Conservation (phyloP, 2,888 invertebrate species). For the Heliconius sara region DNA sequence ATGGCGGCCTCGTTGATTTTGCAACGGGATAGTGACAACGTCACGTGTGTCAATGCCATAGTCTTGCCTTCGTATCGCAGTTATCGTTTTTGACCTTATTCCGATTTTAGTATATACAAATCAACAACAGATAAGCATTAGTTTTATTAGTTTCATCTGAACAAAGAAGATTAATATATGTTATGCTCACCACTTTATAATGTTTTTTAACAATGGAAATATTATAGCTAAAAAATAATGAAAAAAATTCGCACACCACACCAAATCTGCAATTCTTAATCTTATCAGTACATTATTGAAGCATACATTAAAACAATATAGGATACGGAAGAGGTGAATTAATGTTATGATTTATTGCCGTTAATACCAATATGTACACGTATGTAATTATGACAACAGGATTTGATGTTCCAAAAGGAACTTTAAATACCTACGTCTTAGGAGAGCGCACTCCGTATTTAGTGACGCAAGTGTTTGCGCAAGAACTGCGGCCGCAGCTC, state of each 20-base stretch:
- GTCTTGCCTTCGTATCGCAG: slow-evolving; percentile 23
- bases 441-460: slow-evolving; percentile 25
- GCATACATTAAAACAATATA: neutral
- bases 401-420: slow-evolving; percentile 19
- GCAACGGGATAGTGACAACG: slow-evolving; percentile 24
- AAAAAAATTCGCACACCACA: slow-evolving; percentile 5
- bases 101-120: slow-evolving; percentile 18
- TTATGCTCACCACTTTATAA: neutral
- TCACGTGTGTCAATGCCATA: slow-evolving; percentile 30
- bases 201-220: neutral
- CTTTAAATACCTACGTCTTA: slow-evolving; percentile 23
- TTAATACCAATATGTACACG: slow-evolving; percentile 3
- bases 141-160: neutral
- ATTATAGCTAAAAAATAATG: neutral
- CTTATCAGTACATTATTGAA: neutral
- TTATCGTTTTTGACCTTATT: slow-evolving; percentile 29
- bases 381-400: neutral
- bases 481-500: slow-evolving; percentile 39
- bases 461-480: slow-evolving; percentile 43
- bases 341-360: slow-evolving; percentile 14
- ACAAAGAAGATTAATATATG: neutral
- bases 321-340: neutral
- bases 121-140: neutral
- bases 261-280: neutral
- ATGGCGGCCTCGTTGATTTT: slow-evolving; percentile 19